These are phyloP conservation scores for Anseranas semipalmata DNA, from an alignment of 2,113 vertebrate species.

Conservation along the genomic window DNA sequence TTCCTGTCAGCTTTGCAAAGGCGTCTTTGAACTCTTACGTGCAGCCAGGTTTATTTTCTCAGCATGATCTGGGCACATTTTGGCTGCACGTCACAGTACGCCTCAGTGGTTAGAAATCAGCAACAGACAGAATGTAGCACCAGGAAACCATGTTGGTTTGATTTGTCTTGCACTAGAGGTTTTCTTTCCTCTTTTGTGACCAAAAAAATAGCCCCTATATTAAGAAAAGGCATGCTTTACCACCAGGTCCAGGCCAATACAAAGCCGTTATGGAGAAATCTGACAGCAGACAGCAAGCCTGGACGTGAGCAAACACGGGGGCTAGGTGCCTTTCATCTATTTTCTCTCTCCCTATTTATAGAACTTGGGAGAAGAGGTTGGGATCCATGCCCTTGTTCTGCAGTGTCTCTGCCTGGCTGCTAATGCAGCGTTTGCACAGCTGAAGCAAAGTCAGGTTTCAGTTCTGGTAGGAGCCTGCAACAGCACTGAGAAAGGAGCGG, in stretches of 20 bases:
- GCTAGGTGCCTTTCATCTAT: not conserved
- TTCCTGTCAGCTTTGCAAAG: not conserved
- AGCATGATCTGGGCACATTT: not conserved
- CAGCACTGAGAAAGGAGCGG: not conserved
- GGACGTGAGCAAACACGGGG: not conserved
- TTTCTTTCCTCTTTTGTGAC: not conserved
- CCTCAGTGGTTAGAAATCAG: not conserved
- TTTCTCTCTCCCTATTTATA: not conserved
- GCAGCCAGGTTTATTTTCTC: slow-evolving; percentile 1
- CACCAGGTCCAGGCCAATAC: fast-evolving
- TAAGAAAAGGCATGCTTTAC: not conserved
- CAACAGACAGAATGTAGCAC: not conserved
- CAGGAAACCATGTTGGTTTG: fast-evolving
- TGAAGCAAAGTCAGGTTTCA: not conserved
- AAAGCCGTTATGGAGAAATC: not conserved
- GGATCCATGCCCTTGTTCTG: not conserved
- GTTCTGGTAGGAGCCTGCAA: fast-evolving
- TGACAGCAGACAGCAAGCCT: fast-evolving
- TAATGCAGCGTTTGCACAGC: fast-evolving
- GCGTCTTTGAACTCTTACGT: not conserved
- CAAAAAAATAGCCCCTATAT: fast-evolving
- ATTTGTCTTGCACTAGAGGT: not conserved
- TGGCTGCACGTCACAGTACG: fast-evolving
- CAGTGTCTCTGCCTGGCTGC: not conserved
- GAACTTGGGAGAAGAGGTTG: not conserved